Evolutionary conservation across 2,113 vertebrate genomes (phyloP).

Genomic region (human): DNA sequence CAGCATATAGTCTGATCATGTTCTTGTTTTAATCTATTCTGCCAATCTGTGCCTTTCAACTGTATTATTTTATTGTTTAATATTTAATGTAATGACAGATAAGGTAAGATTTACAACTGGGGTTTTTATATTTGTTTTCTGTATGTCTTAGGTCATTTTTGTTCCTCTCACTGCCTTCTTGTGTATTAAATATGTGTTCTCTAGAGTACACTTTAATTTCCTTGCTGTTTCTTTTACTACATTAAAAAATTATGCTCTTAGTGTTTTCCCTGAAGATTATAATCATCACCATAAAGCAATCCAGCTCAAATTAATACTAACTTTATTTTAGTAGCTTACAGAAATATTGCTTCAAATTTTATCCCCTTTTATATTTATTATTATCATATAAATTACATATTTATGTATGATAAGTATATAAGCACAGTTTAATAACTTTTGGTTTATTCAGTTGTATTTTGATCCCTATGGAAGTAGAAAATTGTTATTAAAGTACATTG

Average conservation of each 20-base stretch:
- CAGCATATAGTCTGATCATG: background rate
- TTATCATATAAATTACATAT: background rate
- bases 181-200: background rate
- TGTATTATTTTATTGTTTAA: background rate
- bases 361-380: background rate
- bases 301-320: background rate
- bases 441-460: background rate
- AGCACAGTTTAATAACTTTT: background rate
- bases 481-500: background rate
- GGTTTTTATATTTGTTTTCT: background rate
- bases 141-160: background rate
- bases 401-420: background rate
- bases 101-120: background rate
- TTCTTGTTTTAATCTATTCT: background rate
- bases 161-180: background rate
- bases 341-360: background rate
- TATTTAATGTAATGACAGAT: background rate
- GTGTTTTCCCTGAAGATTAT: background rate
- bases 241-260: background rate
- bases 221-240: background rate
- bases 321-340: background rate
- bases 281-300: background rate
- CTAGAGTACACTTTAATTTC: background rate
- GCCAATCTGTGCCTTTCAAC: background rate
- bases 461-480: background rate